These are phyloP conservation scores for Castor canadensis DNA, from an alignment of 2,113 vertebrate species.

Conservation along the genomic window DNA sequence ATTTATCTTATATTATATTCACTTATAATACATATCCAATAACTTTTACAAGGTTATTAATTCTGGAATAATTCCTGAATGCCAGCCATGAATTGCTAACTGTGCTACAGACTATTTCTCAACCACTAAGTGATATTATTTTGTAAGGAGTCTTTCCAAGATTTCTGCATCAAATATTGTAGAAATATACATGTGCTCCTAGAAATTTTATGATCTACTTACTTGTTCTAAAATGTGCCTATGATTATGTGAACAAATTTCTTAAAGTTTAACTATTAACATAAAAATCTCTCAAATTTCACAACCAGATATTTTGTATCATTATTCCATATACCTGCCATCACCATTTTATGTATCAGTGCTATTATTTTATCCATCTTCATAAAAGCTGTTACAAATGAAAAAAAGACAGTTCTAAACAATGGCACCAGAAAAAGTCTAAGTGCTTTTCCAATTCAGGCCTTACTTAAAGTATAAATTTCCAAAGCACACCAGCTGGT, in stretches of 20 bases:
- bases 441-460: neutral
- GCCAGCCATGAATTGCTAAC: neutral
- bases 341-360: neutral
- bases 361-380: neutral
- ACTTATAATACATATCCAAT: neutral
- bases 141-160: neutral
- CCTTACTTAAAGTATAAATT: neutral
- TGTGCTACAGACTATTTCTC: neutral
- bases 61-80: neutral
- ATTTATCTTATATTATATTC: neutral
- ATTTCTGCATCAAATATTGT: neutral
- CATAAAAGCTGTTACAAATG: constrained; percentile 7
- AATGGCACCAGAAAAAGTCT: neutral
- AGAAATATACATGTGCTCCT: neutral
- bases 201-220: neutral
- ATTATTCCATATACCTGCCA: neutral
- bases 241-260: neutral
- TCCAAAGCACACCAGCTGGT: neutral
- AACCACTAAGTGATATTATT: constrained; percentile 1
- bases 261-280: neutral
- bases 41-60: constrained; percentile 15
- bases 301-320: constrained; percentile 6
- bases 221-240: constrained; percentile 20
- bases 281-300: constrained; percentile 31
- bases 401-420: constrained; percentile 13